Evolutionary conservation across 2,888 invertebrate species (phyloP).

Genomic region (Lysandra bellargus): DNA sequence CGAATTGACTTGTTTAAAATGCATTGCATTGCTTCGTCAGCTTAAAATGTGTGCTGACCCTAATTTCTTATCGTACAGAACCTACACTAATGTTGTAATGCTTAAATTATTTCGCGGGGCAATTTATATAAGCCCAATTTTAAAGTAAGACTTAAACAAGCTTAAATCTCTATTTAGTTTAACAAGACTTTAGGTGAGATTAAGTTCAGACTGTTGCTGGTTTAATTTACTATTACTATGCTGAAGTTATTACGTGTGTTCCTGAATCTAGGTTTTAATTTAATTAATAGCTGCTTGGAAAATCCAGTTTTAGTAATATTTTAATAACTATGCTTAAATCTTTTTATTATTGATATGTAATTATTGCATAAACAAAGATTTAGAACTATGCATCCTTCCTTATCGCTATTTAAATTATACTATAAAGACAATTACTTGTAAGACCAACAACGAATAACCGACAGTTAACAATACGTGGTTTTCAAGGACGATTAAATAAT

Average conservation of each 20-base stretch:
- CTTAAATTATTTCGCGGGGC: neutral
- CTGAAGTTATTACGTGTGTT: neutral
- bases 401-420: no score
- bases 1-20: no score
- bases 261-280: neutral
- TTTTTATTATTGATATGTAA: no score
- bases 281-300: neutral
- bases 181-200: conserved; percentile 17
- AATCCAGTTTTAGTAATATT: neutral
- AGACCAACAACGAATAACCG: no score
- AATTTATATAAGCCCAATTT: neutral
- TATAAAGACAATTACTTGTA: no score
- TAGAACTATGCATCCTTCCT: no score
- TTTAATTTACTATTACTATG: conserved; percentile 20
- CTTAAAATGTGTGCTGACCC: no score
- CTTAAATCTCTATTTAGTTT: conserved; percentile 21
- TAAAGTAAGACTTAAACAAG: conserved; percentile 1
- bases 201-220: conserved; percentile 12
- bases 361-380: no score
- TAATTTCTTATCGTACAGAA: no score
- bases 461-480: no score
- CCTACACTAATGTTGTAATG: neutral
- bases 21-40: no score
- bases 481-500: no score
- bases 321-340: neutral